phyloP scores from a whole-genome alignment of 2,888 invertebrate species.

The Mesorhabditis sp. region DNA sequence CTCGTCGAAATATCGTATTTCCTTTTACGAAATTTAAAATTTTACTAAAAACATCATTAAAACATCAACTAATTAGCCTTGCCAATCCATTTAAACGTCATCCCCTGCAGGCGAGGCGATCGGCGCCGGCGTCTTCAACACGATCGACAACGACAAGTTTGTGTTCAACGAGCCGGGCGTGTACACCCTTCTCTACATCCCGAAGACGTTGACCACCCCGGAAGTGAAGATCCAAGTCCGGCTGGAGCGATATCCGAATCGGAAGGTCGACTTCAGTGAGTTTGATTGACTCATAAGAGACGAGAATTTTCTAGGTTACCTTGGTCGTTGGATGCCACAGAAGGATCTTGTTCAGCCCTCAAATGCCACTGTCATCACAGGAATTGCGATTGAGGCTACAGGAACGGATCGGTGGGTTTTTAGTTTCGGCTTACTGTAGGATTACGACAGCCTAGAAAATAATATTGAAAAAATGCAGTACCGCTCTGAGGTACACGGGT shows the following conservation, averaged over 20 bases:
- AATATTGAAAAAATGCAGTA: not conserved
- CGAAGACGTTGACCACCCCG: conserved; percentile 42
- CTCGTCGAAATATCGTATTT: too few species aligned
- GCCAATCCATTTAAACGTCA: not conserved
- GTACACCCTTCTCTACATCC: conserved; percentile 72
- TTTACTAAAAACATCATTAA: too few species aligned
- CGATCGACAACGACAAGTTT: conserved; percentile 83
- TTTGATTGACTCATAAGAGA: not conserved
- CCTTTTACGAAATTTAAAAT: too few species aligned
- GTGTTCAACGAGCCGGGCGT: conserved; percentile 93
- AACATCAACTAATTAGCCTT: too few species aligned
- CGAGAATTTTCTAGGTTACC: conserved; percentile 32
- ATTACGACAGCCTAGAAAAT: too few species aligned
- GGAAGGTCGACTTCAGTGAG: conserved; percentile 54
- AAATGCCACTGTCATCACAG: conserved; percentile 55
- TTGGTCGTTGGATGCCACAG: conserved; percentile 50
- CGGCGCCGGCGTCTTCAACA: conserved; percentile 88
- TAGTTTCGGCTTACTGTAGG: not conserved
- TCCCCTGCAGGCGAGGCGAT: conserved; percentile 72
- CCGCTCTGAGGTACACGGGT: not conserved
- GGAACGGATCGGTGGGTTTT: conserved; percentile 50
- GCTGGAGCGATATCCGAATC: conserved; percentile 54
- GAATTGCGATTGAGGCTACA: conserved; percentile 52
- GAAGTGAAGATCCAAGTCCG: conserved; percentile 55
- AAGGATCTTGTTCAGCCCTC: conserved; percentile 55